Evolutionary conservation across 35 echinoderm and acorn worm species (phyloP).

Genomic region (Eucidaris tribuloides): DNA sequence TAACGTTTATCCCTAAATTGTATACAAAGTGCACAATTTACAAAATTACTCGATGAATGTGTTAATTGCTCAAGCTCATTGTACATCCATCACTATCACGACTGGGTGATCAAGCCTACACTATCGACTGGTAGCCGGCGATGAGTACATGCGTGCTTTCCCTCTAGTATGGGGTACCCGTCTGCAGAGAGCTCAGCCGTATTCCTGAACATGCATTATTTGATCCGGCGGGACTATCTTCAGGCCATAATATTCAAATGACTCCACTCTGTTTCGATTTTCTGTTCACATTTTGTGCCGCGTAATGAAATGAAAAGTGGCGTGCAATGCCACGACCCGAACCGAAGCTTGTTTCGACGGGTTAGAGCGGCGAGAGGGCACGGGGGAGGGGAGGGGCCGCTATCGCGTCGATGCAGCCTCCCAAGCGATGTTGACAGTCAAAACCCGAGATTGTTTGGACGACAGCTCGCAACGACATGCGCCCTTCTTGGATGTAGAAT

Average conservation of each 20-base stretch:
- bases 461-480: too few relatives aligned
- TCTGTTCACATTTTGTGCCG: not conserved
- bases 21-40: too few relatives aligned
- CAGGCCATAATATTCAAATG: constrained; percentile 8
- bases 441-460: not conserved
- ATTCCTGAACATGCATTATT: constrained; percentile 20
- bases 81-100: not conserved
- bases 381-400: not conserved
- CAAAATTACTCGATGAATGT: not conserved
- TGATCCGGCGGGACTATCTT: not conserved
- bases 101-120: not conserved
- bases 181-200: not conserved
- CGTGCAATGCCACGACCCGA: too few relatives aligned
- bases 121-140: not conserved
- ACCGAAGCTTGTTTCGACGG: not conserved
- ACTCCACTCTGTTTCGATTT: constrained; percentile 28
- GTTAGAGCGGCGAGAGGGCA: not conserved
- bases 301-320: not conserved
- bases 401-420: not conserved
- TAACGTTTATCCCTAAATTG: not conserved
- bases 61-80: too few relatives aligned
- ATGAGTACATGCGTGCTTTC: not conserved
- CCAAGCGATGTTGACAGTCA: not conserved
- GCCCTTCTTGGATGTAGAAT: too few relatives aligned
- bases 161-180: not conserved